Evolutionary conservation across 2,888 invertebrate species (phyloP).

Genomic region (Elmis aenea): DNA sequence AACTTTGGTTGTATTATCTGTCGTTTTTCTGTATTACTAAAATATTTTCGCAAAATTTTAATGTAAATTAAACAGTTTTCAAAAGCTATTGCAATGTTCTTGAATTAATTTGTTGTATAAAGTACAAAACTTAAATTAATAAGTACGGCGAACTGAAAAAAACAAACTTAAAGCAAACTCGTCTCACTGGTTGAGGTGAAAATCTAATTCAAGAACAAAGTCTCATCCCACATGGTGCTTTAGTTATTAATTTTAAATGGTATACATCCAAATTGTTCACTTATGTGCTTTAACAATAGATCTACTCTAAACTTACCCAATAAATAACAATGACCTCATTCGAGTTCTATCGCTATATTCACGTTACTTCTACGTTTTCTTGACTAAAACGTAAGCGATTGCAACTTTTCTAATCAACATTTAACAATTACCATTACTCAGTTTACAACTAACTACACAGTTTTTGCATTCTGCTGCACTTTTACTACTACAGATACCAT

Average conservation of each 20-base stretch:
- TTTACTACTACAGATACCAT: conserved; percentile 23
- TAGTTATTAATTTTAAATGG: conserved; percentile 29
- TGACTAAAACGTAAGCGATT: conserved; percentile 29
- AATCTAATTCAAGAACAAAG: too few relatives aligned
- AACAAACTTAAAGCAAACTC: too few relatives aligned
- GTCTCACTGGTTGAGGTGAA: too few relatives aligned
- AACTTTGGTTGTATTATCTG: too few relatives aligned
- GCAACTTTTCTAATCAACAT: conserved; percentile 32
- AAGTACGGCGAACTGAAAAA: too few relatives aligned
- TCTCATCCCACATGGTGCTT: too few relatives aligned
- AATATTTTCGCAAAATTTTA: too few relatives aligned
- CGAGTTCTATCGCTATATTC: conserved; percentile 32
- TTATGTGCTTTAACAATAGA: conserved; percentile 35
- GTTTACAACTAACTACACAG: conserved; percentile 27
- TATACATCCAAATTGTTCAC: conserved; percentile 31
- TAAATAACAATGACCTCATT: conserved; percentile 45
- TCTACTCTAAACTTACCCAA: conserved; percentile 40
- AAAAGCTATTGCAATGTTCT: too few relatives aligned
- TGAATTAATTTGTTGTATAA: too few relatives aligned
- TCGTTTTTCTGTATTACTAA: too few relatives aligned
- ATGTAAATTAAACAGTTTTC: too few relatives aligned
- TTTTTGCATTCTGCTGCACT: conserved; percentile 24
- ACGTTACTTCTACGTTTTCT: conserved; percentile 17
- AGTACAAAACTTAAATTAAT: too few relatives aligned
- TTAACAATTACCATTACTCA: conserved; percentile 31